Base-by-base conservation (phyloP, 2,113 vertebrate species). In the Isichthys henryi region DNA sequence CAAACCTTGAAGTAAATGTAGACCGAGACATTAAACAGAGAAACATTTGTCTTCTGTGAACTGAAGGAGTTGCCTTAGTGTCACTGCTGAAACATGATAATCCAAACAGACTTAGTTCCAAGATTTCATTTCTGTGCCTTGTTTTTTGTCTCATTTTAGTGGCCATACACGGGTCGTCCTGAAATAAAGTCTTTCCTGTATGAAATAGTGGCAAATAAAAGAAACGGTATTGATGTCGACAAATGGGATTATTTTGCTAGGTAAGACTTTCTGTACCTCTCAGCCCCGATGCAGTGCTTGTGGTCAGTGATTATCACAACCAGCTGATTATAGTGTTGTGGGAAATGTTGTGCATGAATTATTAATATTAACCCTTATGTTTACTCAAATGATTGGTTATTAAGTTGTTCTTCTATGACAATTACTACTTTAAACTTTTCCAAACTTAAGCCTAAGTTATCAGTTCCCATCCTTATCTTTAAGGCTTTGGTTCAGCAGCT, bases 221-320 rank as follows among this genome's bases (percentile, higher is more conserved):
- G 91, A 90, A 99, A 95, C 10, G 98, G 98, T 82, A 97, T 99
- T 3, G 98, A 99, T 3, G 98, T 99, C 91, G 98, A 99, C 94
- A 99, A 99, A 88, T 99, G 98, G 98, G 98, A 99, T 93, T 99
- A 99, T 91, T 98, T 99, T 95, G 97, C 98, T 90, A 97, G 98
- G 98, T 99, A 93, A 5, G 89, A 2, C 8, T 1, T 86, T 86
- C 10, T 6, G 15, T n/a, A 45, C 21, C 23, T 39, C 13, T 49
- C 9, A n/a, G 3, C 23, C 45, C 27, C 10, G 0, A 70, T 31
- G 10, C 27, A 11, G 62, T 70, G 21, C 1, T 21, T 21, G 0
- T 31, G 52, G 56, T 77, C 70, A 39, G 5, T 39, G 74, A 80
- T 80, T 39, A 80, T 19, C 35, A 19, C 5, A 77, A 39, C 35